A percentile compares a stretch with the other conserved stretches of the same genome.
Conservation (phyloP, 1,140 invertebrate species). For the Lepidurus couesii region DNA sequence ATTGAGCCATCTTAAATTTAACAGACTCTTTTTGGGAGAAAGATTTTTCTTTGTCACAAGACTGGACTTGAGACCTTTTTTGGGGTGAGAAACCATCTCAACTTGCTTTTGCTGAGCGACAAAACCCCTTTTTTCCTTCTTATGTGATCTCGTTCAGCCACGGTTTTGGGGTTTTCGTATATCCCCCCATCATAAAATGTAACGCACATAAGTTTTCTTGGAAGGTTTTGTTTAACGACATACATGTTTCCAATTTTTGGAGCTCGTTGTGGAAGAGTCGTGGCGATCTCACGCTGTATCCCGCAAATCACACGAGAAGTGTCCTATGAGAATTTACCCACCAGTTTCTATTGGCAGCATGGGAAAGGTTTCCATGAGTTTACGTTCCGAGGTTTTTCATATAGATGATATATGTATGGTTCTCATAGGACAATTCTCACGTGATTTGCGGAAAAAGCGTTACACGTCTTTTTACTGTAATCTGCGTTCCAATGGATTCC, state of each 20-base stretch:
- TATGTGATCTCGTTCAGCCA: not conserved
- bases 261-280: not conserved
- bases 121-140: not conserved
- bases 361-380: not conserved
- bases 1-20: conserved; percentile 19
- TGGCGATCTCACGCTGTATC: conserved; percentile 12
- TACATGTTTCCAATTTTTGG: conserved; percentile 10
- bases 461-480: too few species aligned
- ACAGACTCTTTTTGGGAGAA: not conserved
- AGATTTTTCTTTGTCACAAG: not conserved
- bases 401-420: not conserved
- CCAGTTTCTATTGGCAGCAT: conserved; percentile 8
- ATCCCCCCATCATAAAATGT: not conserved
- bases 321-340: conserved; percentile 22
- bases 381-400: not conserved
- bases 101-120: not conserved
- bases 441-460: too few species aligned
- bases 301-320: conserved; percentile 17
- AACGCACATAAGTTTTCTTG: not conserved
- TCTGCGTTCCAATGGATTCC: too few species aligned
- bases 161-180: not conserved
- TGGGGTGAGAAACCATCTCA: not conserved
- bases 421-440: too few species aligned
- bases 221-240: not conserved
- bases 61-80: not conserved